These are phyloP conservation scores for Tetrax tetrax DNA, from an alignment of 2,113 vertebrate genomes.

Conservation along the genomic window DNA sequence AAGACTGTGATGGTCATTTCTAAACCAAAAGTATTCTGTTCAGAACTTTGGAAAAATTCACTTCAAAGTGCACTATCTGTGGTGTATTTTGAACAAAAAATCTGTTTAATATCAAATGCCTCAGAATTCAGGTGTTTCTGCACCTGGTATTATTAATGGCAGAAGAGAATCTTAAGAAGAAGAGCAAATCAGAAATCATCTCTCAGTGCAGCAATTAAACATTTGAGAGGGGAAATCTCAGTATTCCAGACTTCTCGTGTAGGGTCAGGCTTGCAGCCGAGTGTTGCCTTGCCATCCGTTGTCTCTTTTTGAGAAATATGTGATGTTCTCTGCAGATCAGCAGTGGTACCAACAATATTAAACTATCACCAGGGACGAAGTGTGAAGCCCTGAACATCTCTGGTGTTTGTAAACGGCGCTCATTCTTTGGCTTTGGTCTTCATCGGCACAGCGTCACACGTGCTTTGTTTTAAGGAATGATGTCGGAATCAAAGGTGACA, in stretches of 20 bases:
- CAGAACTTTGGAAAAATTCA: no score
- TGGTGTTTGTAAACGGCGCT: rapidly evolving
- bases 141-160: rapidly evolving
- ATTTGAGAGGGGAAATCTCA: background rate
- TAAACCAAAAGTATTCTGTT: background rate
- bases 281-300: rapidly evolving
- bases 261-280: background rate
- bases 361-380: rapidly evolving
- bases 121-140: background rate
- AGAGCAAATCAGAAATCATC: background rate
- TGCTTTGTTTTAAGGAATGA: background rate
- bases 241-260: background rate
- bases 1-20: rapidly evolving
- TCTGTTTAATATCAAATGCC: background rate
- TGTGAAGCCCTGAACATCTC: rapidly evolving
- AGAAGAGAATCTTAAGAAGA: no score
- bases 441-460: rapidly evolving
- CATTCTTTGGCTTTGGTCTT: background rate
- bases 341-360: rapidly evolving
- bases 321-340: rapidly evolving
- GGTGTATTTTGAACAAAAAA: background rate
- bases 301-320: rapidly evolving
- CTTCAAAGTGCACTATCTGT: no score
- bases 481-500: background rate
- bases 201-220: background rate